A percentile compares a stretch with the other conserved stretches of the same genome.
phyloP scores from a whole-genome alignment of 2,113 vertebrate species.

The Cephalopholis sonnerati region DNA sequence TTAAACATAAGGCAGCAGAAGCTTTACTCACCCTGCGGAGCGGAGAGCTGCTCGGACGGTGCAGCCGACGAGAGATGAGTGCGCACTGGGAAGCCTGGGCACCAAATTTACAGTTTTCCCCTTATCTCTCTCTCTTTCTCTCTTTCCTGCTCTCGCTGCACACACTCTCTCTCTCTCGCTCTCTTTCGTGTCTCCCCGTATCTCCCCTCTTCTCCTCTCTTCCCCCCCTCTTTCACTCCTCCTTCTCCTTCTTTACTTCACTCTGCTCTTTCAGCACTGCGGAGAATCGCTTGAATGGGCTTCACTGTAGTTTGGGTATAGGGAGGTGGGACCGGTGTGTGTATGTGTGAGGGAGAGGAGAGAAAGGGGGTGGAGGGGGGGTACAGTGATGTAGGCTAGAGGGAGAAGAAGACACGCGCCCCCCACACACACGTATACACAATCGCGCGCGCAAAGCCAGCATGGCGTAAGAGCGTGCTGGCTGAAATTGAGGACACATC shows the following conservation, averaged over 20 bases:
- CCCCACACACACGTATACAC: neutral
- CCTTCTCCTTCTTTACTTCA: constrained; percentile 59
- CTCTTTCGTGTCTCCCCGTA: constrained; percentile 30
- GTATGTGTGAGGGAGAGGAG: neutral
- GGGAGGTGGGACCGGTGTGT: constrained; percentile 67
- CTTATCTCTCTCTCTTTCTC: constrained; percentile 18
- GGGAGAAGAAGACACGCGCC: constrained; percentile 12
- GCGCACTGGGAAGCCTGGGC: constrained; percentile 65
- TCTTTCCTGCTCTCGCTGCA: neutral
- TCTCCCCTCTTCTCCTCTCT: constrained; percentile 44
- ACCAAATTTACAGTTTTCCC: constrained; percentile 68
- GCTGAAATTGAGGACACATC: constrained; percentile 61
- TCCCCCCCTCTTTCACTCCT: constrained; percentile 48
- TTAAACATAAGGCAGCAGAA: constrained; percentile 1
- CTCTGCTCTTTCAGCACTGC: constrained; percentile 81
- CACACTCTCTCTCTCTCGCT: neutral
- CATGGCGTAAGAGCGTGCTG: constrained; percentile 36
- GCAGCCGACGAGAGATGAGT: constrained; percentile 69
- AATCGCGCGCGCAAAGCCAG: constrained; percentile 22
- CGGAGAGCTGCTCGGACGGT: constrained; percentile 59
- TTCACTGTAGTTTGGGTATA: constrained; percentile 67
- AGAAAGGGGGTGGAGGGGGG: neutral
- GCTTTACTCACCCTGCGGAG: constrained; percentile 75
- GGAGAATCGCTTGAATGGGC: constrained; percentile 81
- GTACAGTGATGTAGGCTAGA: constrained; percentile 61